A percentile compares a stretch with the other conserved stretches of the same genome.
phyloP scores from a whole-genome alignment of 2,113 vertebrate species.

The Bubo scandiacus region DNA sequence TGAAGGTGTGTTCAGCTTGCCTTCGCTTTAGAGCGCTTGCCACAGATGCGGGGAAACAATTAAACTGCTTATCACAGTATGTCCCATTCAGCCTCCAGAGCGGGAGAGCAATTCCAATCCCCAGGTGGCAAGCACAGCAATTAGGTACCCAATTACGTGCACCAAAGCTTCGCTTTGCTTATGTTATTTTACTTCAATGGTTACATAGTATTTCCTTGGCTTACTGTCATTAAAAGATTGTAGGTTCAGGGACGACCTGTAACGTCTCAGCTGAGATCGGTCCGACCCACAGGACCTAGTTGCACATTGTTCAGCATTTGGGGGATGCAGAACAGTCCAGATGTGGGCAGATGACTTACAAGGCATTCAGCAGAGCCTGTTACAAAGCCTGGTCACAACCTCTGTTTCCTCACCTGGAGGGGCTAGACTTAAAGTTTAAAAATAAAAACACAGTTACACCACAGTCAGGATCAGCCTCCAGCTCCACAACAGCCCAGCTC shows the following conservation, averaged over 20 bases:
- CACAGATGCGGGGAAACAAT: slow-evolving; percentile 34
- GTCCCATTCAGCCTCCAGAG: slow-evolving; percentile 18
- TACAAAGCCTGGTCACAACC: not conserved
- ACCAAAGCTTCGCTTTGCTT: not conserved
- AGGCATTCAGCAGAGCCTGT: not conserved
- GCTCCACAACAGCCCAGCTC: not conserved
- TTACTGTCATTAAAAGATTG: not conserved
- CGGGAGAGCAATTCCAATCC: not conserved
- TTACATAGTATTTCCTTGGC: not conserved
- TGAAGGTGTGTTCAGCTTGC: slow-evolving; percentile 14
- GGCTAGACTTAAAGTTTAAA: not conserved
- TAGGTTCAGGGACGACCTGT: not conserved
- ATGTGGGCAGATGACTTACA: not conserved
- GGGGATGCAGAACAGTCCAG: not conserved
- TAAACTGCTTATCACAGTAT: slow-evolving; percentile 31
- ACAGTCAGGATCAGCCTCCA: not conserved
- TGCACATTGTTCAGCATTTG: not conserved
- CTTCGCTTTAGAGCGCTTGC: not conserved
- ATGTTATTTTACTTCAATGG: not conserved
- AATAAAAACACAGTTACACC: not conserved
- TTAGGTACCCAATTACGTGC: not conserved
- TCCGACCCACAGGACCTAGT: not conserved
- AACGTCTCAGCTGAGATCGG: not conserved
- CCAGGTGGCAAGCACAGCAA: not conserved
- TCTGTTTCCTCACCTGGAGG: not conserved